Base-by-base conservation (phyloP, 2,888 invertebrate genomes). In the Campaea margaritaria region DNA sequence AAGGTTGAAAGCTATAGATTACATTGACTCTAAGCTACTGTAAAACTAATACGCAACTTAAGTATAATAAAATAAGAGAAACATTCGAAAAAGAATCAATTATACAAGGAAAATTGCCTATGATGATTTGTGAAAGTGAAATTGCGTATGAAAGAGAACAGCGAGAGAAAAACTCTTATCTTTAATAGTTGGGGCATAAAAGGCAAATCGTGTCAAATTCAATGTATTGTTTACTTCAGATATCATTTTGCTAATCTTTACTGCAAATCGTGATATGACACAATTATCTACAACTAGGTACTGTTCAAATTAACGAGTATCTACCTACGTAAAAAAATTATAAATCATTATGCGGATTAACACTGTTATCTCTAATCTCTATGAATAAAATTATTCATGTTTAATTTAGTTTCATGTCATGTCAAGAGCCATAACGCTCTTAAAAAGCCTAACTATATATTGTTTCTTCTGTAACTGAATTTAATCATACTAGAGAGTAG, bases 1-100 rank as follows among this genome's bases (percentile, higher is more conserved):
- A 93, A 93, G 92, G 91, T 85, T 78, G 74, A 83, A 66, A 83
- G 82, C 80, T 74, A 78, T 76, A 78, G 66, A 65, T 72, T 65
- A 75, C 73, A 75, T 71, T 69, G 72, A 71, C 67, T 70, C 74
- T 31, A 76, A 74, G 73, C 74, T 78, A 76, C 61, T 51, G 36
- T 45, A 50, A 54, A 54, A 36, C 41, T 50, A 59, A 47, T 53
- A 44, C 39, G 55, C 60, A 51, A 61, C 51, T 60, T 51, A 51
- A 38, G n/a, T 11, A 36, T 36, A 39, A 39, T 36, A 36, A 39
- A 8, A 13, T 39, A 7, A 14, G 12, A 5, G 13, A 8, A 13
- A 14, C n/a, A 14, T 5, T 9, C 5, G 11, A 12, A 11, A 34
- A 11, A 36, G 4, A n/a, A 12, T n/a, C 12, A 36, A n/a, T 12